Evolutionary conservation across 2,888 invertebrate genomes (phyloP).

Genomic region (Sturmia bella): DNA sequence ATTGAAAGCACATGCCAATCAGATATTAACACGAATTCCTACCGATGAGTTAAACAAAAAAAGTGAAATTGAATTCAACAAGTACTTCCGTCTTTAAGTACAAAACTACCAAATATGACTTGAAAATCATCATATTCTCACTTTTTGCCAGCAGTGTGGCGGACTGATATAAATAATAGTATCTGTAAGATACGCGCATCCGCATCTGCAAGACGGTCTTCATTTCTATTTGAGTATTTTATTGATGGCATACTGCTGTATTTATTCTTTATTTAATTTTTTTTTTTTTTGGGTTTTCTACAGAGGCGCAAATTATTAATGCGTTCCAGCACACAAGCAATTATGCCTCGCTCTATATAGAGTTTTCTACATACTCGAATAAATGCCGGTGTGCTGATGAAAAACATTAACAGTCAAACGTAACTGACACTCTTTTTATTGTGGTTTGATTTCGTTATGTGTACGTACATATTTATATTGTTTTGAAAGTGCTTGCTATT

Average conservation of each 20-base stretch:
- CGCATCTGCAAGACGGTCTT: conserved; percentile 9
- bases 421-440: conserved; percentile 53
- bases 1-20: conserved; percentile 65
- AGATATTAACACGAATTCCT: conserved; percentile 60
- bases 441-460: conserved; percentile 21
- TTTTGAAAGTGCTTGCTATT: neutral
- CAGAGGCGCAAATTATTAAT: conserved; percentile 71
- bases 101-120: conserved; percentile 55
- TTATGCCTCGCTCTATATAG: conserved; percentile 63
- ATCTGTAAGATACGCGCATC: conserved; percentile 52
- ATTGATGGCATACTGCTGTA: conserved; percentile 58
- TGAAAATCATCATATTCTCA: conserved; percentile 61
- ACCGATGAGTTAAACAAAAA: conserved; percentile 12
- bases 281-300: conserved; percentile 17
- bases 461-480: conserved; percentile 33
- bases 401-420: conserved; percentile 46
- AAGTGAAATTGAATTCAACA: conserved; percentile 21
- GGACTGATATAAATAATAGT: conserved; percentile 17
- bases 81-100: conserved; percentile 63
- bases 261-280: conserved; percentile 18
- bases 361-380: conserved; percentile 51
- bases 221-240: conserved; percentile 10
- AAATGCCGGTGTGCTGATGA: conserved; percentile 25
- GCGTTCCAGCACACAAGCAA: conserved; percentile 69
- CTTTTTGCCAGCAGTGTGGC: conserved; percentile 33